Percentiles rank a stretch among this genome's conserved stretches.
Conservation (phyloP, 92 coral and sea anemone species). For the Paragorgia papillata region DNA sequence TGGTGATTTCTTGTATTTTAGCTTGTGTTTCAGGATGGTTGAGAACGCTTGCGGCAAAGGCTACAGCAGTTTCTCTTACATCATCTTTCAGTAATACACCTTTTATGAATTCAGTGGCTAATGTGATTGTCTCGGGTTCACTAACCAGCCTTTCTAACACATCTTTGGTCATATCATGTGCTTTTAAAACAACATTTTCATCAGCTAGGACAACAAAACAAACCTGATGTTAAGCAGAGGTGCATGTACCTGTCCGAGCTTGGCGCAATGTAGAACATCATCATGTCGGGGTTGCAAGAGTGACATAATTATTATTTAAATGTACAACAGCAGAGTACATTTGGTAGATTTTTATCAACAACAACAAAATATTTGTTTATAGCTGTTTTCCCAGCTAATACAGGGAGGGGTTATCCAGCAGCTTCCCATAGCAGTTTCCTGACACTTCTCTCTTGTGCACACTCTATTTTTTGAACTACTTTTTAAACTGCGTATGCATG, state of each 20-base stretch:
- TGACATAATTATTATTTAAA: too few relatives aligned
- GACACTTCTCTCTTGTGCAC: too few relatives aligned
- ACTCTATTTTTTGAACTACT: too few relatives aligned
- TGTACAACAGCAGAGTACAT: too few relatives aligned
- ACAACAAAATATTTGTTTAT: too few relatives aligned
- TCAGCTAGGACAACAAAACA: conserved; percentile 67
- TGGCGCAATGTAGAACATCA: too few relatives aligned
- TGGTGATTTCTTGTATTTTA: conserved; percentile 74
- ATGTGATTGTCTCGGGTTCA: conserved; percentile 81
- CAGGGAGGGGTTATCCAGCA: too few relatives aligned
- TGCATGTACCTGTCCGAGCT: not conserved
- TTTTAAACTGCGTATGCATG: too few relatives aligned
- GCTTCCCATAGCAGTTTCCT: too few relatives aligned
- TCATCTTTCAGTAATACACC: conserved; percentile 81
- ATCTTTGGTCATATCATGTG: conserved; percentile 85
- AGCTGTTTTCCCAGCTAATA: too few relatives aligned
- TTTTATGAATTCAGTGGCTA: conserved; percentile 81
- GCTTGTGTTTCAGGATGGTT: conserved; percentile 71
- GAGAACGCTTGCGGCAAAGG: conserved; percentile 71
- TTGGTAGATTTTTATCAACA: too few relatives aligned
- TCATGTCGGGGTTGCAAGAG: too few relatives aligned
- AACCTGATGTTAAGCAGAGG: not conserved
- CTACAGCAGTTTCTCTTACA: conserved; percentile 68
- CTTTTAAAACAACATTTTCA: conserved; percentile 86
- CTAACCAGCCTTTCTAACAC: conserved; percentile 76